Percentiles rank a stretch among this genome's conserved stretches.
Conservation (phyloP, 1,140 invertebrate genomes). For the Drosophila ohnishii region DNA sequence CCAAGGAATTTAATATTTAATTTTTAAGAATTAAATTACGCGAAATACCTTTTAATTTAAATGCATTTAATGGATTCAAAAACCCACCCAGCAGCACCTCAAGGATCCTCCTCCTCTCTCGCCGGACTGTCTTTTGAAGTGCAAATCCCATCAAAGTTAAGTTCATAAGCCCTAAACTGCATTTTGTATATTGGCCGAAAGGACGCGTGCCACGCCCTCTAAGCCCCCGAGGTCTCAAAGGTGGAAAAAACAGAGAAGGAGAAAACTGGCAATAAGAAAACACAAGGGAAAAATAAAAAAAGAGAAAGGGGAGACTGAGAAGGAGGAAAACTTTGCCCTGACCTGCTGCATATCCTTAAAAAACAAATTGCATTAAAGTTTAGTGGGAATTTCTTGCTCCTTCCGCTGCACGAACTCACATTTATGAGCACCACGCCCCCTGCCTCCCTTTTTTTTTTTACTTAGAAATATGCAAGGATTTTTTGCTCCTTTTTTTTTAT, state of each 20-base stretch:
- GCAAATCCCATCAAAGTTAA: conserved; percentile 70
- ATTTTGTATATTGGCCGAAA: conserved; percentile 65
- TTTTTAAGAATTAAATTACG: background rate
- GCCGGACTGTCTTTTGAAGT: conserved; percentile 34
- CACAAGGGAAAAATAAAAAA: conserved; percentile 8
- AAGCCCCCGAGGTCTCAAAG: conserved; percentile 7
- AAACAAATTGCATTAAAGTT: conserved; percentile 74
- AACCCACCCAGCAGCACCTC: background rate
- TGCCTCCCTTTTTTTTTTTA: background rate
- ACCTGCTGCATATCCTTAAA: conserved; percentile 42
- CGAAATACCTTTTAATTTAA: background rate
- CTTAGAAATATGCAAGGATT: conserved; percentile 56
- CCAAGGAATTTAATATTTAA: background rate
- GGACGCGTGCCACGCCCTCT: conserved; percentile 47
- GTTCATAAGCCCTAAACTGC: conserved; percentile 70
- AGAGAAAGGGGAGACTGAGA: too few species aligned
- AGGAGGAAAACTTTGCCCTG: conserved; percentile 9
- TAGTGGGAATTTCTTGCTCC: conserved; percentile 50
- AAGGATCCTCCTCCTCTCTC: conserved; percentile 1
- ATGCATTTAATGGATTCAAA: background rate
- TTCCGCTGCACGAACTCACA: conserved; percentile 64
- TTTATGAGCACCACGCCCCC: conserved; percentile 50
- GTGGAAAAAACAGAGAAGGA: background rate
- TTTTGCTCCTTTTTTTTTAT: conserved; percentile 8
- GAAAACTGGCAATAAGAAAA: conserved; percentile 27